A percentile compares a stretch with the other conserved stretches of the same genome.
Conservation (phyloP, 2,797 vertebrate genomes). For the Malurus leucopterus region DNA sequence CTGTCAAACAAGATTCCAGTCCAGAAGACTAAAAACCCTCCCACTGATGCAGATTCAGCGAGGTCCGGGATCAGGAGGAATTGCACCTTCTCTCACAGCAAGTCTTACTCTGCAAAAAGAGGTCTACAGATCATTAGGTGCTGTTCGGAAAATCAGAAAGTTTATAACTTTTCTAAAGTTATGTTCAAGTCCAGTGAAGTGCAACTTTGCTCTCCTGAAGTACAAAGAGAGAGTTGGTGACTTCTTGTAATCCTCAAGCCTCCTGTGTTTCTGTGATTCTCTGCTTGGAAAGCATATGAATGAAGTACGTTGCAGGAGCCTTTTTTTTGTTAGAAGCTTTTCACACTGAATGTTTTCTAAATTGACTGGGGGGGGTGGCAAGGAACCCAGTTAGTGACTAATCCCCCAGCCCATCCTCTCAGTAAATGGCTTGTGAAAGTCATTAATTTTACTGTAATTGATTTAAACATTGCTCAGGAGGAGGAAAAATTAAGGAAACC, state of each 20-base stretch:
- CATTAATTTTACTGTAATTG: slow-evolving; percentile 47
- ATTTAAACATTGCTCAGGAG: slow-evolving; percentile 3
- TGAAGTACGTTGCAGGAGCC: not conserved
- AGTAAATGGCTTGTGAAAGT: not conserved
- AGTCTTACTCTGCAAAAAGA: not conserved
- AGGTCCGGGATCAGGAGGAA: not conserved
- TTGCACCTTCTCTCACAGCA: not conserved
- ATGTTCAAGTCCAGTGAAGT: not conserved
- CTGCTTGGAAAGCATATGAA: not conserved
- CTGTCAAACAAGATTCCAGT: not conserved
- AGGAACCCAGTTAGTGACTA: not conserved
- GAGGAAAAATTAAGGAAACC: not conserved
- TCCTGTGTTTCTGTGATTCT: not conserved
- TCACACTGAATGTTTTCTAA: not conserved
- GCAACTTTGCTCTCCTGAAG: not conserved
- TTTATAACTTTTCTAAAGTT: not conserved
- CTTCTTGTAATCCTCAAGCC: not conserved
- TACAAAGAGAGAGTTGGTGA: not conserved
- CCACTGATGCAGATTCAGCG: not conserved
- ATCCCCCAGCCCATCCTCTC: slow-evolving; percentile 11
- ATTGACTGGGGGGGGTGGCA: not conserved
- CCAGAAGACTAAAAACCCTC: not conserved
- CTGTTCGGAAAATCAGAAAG: not conserved
- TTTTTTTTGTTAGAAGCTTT: not conserved
- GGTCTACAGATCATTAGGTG: not conserved